These are phyloP conservation scores for Dilophus febrilis DNA, from an alignment of 2,888 invertebrate genomes.

Conservation along the genomic window DNA sequence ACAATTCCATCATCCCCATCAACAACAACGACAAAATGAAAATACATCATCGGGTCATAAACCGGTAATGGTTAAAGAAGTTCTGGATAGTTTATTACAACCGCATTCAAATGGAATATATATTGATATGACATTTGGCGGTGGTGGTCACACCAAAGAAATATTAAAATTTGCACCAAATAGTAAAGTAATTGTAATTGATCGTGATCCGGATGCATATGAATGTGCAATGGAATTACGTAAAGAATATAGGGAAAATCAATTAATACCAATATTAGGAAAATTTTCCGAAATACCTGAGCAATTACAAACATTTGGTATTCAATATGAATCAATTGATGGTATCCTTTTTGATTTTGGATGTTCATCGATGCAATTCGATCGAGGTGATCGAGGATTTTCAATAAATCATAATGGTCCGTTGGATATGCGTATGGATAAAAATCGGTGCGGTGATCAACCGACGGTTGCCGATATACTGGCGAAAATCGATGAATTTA, in stretches of 20 bases:
- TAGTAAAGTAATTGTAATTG: conserved; percentile 60
- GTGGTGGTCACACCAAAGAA: conserved; percentile 71
- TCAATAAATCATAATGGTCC: conserved; percentile 70
- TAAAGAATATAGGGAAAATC: conserved; percentile 45
- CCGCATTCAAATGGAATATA: conserved; percentile 44
- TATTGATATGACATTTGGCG: conserved; percentile 93
- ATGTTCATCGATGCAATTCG: conserved; percentile 91
- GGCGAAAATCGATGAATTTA: conserved; percentile 56
- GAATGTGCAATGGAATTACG: conserved; percentile 47
- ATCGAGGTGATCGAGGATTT: conserved; percentile 67
- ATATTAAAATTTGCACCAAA: conserved; percentile 48
- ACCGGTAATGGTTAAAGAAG: conserved; percentile 61
- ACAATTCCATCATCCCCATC: not conserved
- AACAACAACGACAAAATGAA: conserved; percentile 5
- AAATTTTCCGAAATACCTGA: conserved; percentile 71
- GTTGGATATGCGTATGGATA: conserved; percentile 94
- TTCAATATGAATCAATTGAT: conserved; percentile 56
- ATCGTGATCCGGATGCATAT: conserved; percentile 72
- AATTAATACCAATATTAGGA: conserved; percentile 66
- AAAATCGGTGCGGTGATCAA: conserved; percentile 44
- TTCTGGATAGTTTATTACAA: conserved; percentile 43
- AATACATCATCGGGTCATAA: conserved; percentile 32
- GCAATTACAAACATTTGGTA: conserved; percentile 39
- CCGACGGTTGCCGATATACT: conserved; percentile 80
- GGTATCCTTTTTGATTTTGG: conserved; percentile 86